phyloP scores from a whole-genome alignment of 2,113 vertebrate species.

The Charina bottae region DNA sequence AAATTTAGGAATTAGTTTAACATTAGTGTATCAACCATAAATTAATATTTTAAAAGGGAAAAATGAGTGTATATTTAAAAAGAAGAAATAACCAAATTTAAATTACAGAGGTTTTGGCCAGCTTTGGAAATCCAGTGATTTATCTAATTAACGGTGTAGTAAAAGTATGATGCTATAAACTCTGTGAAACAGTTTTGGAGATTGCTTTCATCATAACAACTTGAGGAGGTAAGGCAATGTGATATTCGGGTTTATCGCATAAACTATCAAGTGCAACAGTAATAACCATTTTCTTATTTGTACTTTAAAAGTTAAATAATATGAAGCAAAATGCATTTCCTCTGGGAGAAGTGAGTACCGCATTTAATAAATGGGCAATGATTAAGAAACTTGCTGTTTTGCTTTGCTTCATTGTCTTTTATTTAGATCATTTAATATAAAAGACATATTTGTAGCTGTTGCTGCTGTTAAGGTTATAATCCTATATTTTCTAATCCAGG shows the following conservation, averaged over 20 bases:
- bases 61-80: not conserved
- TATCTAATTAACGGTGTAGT: not conserved
- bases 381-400: not conserved
- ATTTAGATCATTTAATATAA: not conserved
- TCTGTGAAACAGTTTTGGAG: not conserved
- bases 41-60: conserved; percentile 18
- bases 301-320: not conserved
- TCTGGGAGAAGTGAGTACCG: not conserved
- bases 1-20: not conserved
- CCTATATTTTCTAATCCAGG: not conserved
- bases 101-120: not conserved
- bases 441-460: not conserved
- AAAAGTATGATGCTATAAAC: not conserved
- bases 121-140: not conserved
- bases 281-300: not conserved
- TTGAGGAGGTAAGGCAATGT: not conserved
- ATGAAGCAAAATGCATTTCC: not conserved
- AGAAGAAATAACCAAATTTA: not conserved
- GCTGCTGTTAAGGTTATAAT: not conserved
- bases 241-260: not conserved
- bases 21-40: not conserved
- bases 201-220: not conserved
- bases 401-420: not conserved
- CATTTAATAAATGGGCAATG: not conserved
- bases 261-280: not conserved